Base-by-base conservation (phyloP, 2,888 invertebrate genomes). In the Lithophane socia region DNA sequence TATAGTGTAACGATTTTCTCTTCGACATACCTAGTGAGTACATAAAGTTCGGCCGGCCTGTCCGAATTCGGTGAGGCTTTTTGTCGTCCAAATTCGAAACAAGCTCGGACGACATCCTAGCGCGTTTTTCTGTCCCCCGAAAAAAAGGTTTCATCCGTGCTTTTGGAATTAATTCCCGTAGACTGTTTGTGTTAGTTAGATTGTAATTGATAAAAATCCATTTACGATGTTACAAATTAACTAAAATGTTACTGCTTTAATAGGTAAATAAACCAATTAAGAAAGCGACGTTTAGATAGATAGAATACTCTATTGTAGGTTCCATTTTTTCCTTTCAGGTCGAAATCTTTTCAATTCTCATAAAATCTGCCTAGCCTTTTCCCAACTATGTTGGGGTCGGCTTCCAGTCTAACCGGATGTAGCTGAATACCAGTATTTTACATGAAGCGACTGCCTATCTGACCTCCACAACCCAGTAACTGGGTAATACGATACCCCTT, bases 101-200 rank as follows among this genome's bases (percentile, higher is more conserved):
- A 21, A 16, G 16, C 21, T 60, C 18, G 4, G 37, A 42, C 58
- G 21, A 42, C n/a, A 10, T 12, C 1, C 60, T 13, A 37, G 24
- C 16, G 18, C 37, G 21, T 75, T 60, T 76, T 49, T 60, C 60
- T 42, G 4, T 24, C 2, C 7, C 5, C 10, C 12, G 1, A 21
- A 37, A 73, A 73, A 74, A 21, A 21, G 7, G 13, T 9, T 4
- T n/a, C 5, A 21, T n/a, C 29, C 9, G 12, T 10, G 24, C 37
- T 75, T 75, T 73, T 37, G 16, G 12, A 16, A n/a, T 74, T n/a
- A 18, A 4, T 74, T 75, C 5, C 47, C 13, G 10, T 9, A 52
- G 24, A 12, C 29, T 42, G 37, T 73, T 52, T 24, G 24, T 18
- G 24, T 21, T 18, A 16, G 18, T 63, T 24, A 9, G 44, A 68